Base-by-base conservation (phyloP, 2,113 vertebrate genomes). In the Tachycineta bicolor region DNA sequence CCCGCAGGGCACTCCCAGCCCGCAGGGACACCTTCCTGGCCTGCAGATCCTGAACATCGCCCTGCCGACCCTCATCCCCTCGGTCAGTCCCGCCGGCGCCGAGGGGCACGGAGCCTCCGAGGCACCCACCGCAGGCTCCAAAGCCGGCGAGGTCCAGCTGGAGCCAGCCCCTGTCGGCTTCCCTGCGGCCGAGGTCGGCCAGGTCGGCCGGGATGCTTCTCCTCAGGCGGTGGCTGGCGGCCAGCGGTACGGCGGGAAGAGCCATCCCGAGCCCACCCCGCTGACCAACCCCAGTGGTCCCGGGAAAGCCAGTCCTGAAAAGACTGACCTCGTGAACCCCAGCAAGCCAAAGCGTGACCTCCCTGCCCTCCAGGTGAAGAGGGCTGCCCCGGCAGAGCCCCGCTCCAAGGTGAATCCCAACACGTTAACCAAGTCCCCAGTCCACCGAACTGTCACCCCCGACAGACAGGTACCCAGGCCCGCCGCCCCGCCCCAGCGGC, bases 11-110 rank as follows among this genome's bases (percentile, higher is more conserved):
- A 97, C 93, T 52, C 94, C 98, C 15, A 97, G 96, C 67, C 97
- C 98, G 0, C 98, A 98, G 93, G 93, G 98, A 3, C 99, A 98
- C 69, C 93, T 99, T 33, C 98, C 99, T 0, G 97, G 99, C 39
- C 97, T 99, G 71, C 99, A 99, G 97, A 99, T 99, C 49, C 91
- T 99, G 9, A 99, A 99, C 96, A 99, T 99, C 11, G 98, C 99
- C 55, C 93, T 99, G 83, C 99, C 99, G 0, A 97, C 99, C 29
- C 96, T 99, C 79, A 98, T 99, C 39, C 99, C 99, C 29, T 98
- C 99, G 0, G 96, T 99, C 23, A 98, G 98, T 85, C 98, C 98
- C 0, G 90, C 98, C 1, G 62, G 98, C 3, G 2, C 97, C 1
- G 98, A 99, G 4, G 94, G 98, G 37, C 98, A 92, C 7, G 97